Conservation (phyloP, 2,113 vertebrate genomes). For the Marmota monax region DNA sequence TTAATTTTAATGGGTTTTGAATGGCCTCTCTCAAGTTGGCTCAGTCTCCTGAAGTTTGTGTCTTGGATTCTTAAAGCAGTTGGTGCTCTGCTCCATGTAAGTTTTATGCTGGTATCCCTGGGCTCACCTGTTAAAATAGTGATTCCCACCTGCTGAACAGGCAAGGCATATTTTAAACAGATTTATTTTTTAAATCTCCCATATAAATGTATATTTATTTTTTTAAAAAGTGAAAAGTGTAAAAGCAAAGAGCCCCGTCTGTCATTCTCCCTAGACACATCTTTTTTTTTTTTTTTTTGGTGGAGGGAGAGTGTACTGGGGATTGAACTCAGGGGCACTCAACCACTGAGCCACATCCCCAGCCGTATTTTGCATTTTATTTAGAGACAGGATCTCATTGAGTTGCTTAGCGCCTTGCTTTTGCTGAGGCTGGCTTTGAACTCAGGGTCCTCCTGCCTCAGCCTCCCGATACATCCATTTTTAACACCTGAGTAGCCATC, state of each 20-base stretch:
- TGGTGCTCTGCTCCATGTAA: not conserved
- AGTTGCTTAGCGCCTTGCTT: no score
- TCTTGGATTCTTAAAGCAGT: not conserved
- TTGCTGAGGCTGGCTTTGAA: no score
- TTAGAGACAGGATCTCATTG: no score
- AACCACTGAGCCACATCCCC: no score
- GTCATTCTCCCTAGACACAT: not conserved
- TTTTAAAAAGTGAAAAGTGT: not conserved
- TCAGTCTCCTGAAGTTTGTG: not conserved
- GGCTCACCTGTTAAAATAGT: not conserved
- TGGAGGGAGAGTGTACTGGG: no score
- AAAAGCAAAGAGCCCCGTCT: not conserved
- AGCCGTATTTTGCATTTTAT: no score
- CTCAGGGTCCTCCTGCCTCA: no score
- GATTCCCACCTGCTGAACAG: not conserved
- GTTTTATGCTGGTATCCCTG: not conserved
- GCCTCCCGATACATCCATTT: not conserved
- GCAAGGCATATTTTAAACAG: not conserved
- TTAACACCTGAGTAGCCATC: not conserved
- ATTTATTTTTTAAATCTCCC: not conserved
- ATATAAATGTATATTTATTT: not conserved
- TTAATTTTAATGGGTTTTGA: constrained; percentile 29
- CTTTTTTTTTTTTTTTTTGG: not conserved
- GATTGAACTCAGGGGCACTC: no score
- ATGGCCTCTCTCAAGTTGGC: not conserved